Conservation (phyloP, 1,140 invertebrate species). For the Micrasema longulum region DNA sequence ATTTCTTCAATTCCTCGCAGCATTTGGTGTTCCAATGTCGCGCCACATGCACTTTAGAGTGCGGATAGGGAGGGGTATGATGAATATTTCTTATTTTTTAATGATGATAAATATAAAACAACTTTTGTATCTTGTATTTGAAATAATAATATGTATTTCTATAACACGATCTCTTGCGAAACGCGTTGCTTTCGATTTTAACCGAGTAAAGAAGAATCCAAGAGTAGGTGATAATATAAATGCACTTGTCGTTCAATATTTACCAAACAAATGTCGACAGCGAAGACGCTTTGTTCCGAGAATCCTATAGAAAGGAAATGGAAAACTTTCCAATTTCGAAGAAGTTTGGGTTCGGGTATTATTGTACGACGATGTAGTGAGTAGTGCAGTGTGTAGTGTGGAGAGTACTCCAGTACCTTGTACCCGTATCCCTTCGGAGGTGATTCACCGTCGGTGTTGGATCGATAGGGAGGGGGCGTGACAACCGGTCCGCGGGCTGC, state of each 20-base stretch:
- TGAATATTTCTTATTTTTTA: too few relatives aligned
- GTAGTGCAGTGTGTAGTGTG: background rate
- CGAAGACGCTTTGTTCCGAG: background rate
- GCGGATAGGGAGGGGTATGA: too few relatives aligned
- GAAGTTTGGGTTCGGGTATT: background rate
- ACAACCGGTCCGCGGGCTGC: conserved; percentile 5
- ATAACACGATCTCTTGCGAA: too few relatives aligned
- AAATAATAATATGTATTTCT: too few relatives aligned
- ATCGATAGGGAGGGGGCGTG: conserved; percentile 20
- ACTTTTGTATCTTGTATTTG: too few relatives aligned
- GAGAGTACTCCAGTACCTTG: background rate
- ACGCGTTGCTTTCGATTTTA: background rate
- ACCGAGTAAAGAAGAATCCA: background rate
- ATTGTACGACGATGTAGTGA: too few relatives aligned
- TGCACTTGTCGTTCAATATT: background rate
- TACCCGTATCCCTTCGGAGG: conserved; percentile 20
- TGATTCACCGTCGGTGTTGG: conserved; percentile 22
- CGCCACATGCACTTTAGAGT: too few relatives aligned
- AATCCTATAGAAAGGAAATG: conserved; percentile 18
- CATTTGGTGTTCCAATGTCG: too few relatives aligned
- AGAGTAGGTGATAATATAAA: background rate
- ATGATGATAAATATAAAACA: too few relatives aligned
- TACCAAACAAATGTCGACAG: background rate
- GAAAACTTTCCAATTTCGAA: conserved; percentile 27
- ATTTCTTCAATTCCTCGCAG: too few relatives aligned